Conservation (phyloP, 2,113 vertebrate species). For the Leptobrachium ailaonicum region DNA sequence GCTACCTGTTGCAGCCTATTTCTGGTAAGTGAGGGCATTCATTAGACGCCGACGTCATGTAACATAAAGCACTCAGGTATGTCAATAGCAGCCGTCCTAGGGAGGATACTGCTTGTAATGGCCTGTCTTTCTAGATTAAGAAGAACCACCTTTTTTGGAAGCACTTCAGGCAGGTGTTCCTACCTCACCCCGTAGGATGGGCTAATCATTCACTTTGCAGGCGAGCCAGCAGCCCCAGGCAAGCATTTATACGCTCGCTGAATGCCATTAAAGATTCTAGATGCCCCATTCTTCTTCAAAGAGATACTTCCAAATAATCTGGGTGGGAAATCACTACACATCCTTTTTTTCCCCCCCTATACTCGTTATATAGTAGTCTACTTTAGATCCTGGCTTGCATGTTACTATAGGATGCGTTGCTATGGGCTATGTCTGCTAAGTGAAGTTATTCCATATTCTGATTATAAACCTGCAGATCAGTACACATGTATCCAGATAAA, state of each 20-base stretch:
- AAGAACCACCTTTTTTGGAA: conserved; percentile 31
- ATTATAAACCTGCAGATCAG: no score
- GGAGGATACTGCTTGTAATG: conserved; percentile 49
- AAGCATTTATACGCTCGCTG: background rate
- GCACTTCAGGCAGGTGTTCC: conserved; percentile 54
- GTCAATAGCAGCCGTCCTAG: conserved; percentile 41
- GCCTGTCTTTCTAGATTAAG: conserved; percentile 45
- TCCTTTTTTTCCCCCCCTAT: background rate
- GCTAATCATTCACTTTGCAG: background rate
- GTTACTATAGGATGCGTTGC: no score
- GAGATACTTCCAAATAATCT: conserved; percentile 2
- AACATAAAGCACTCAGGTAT: conserved; percentile 41
- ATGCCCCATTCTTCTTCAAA: conserved; percentile 15
- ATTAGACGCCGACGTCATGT: background rate
- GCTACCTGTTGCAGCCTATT: background rate
- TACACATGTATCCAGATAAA: no score
- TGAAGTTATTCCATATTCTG: no score
- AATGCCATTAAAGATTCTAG: fast-evolving
- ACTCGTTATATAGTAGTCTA: no score
- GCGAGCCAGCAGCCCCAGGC: background rate
- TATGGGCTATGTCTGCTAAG: no score
- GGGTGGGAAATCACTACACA: background rate
- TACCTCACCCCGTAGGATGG: conserved; percentile 33
- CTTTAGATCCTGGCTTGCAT: no score
- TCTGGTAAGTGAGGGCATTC: conserved; percentile 23